These are phyloP conservation scores for Acanthaster planci DNA, from an alignment of 35 echinoderm and acorn worm species.

Conservation along the genomic window DNA sequence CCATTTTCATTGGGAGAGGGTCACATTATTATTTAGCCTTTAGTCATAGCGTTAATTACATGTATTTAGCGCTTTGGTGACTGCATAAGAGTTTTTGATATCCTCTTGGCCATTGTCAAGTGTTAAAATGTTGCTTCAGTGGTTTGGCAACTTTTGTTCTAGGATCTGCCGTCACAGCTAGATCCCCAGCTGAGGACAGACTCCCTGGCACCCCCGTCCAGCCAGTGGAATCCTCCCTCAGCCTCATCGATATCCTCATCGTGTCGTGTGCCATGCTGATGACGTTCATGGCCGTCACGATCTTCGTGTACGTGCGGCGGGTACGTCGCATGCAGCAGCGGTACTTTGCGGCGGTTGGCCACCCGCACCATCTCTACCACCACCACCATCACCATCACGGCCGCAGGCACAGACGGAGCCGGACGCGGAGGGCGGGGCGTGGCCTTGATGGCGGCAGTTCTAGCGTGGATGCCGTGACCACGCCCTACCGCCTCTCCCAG, in stretches of 20 bases:
- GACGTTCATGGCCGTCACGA: conserved; percentile 48
- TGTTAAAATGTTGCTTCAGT: no score
- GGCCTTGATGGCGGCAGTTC: background rate
- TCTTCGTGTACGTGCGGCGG: conserved; percentile 50
- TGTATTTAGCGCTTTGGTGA: no score
- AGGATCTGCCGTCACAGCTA: background rate
- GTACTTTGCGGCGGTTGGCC: conserved; percentile 35
- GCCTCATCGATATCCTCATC: conserved; percentile 45
- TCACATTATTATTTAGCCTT: no score
- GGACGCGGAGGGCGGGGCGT: background rate
- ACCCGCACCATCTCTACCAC: conserved; percentile 5
- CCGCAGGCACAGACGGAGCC: conserved; percentile 14
- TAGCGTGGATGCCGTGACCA: conserved; percentile 15
- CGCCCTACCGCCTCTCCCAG: conserved; percentile 51
- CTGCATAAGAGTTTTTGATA: no score
- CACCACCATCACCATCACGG: conserved; percentile 16
- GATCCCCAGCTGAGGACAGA: conserved; percentile 1
- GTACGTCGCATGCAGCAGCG: conserved; percentile 53
- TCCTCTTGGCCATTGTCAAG: no score
- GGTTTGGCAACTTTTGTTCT: no score
- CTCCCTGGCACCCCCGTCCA: conserved; percentile 12
- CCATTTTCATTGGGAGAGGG: no score
- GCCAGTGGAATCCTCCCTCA: conserved; percentile 8
- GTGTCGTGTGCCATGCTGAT: conserved; percentile 58
- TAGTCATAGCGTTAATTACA: no score